Percentiles rank a stretch among this genome's conserved stretches.
phyloP scores from a whole-genome alignment of 2,113 vertebrate species.

The Ictidomys tridecemlineatus region DNA sequence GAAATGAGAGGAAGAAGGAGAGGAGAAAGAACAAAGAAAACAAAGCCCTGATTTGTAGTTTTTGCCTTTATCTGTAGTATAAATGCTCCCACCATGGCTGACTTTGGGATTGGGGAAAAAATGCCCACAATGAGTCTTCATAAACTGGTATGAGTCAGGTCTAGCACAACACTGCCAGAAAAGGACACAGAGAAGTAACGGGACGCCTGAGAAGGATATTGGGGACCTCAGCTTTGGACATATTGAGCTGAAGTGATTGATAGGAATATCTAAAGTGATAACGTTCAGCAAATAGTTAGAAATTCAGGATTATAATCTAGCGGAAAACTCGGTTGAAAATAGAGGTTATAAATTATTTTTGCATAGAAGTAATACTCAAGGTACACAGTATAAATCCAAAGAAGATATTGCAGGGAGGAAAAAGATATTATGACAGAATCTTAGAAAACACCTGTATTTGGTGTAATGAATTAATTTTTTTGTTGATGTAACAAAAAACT shows the following conservation, averaged over 20 bases:
- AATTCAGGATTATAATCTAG: not conserved
- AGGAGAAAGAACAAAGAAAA: not conserved
- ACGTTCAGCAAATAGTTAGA: not conserved
- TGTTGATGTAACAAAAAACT: not conserved
- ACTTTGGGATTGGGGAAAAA: not conserved
- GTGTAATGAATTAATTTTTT: not conserved
- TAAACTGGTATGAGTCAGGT: not conserved
- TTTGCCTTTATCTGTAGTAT: not conserved
- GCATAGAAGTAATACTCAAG: conserved; percentile 20
- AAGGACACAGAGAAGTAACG: not conserved
- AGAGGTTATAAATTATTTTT: not conserved
- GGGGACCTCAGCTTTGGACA: not conserved
- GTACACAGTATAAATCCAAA: not conserved
- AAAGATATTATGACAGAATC: not conserved
- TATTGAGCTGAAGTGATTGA: not conserved
- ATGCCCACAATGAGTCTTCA: not conserved
- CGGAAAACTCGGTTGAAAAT: not conserved
- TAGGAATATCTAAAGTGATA: not conserved
- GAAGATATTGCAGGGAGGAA: not conserved
- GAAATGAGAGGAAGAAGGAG: too few relatives aligned
- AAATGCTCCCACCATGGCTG: not conserved
- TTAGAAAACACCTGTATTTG: conserved; percentile 5
- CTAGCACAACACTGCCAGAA: not conserved
- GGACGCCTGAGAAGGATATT: not conserved
- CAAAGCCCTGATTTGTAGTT: not conserved